Evolutionary conservation across 2,113 vertebrate genomes (phyloP), one percentile per base, ranked within the genome.

Genomic region (Micronisus gabar): DNA sequence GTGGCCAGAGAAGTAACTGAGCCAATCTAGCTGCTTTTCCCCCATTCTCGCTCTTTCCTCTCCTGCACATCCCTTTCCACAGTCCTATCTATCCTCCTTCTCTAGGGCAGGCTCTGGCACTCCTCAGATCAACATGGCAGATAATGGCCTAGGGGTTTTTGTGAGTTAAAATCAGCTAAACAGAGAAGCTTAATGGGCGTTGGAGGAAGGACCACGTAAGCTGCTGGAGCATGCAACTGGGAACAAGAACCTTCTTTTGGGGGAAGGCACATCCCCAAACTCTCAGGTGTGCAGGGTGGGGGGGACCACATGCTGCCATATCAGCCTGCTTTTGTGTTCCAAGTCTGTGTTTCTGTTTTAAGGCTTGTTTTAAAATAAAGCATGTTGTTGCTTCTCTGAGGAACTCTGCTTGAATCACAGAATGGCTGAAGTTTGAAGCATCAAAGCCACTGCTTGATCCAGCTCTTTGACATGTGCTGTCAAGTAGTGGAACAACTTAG

Each of bases 111-210:
- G 36, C 14, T 68, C 59, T 30, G 43, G n/a, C 36, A 53, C 21
- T 56, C 36, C 71, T 56, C 50, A 58, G 16, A 70, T 22, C 11
- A 48, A 59, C 27, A 26, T 1, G 9, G 73, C 27, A 91, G 55
- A 41, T 3, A 4, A 38, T 2, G 0, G 27, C 9, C 18, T 34
- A 4, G 11, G 11, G 21, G 9, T 4, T 29, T 29, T 53, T 53
- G 2, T 13, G 32, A 75, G 13, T 66, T 20, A 58, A 66, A 62
- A 40, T 29, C 14, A 59, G 10, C 43, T 70, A 65, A 71, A 73
- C 14, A 70, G 40, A 81, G 15, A 86, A 65, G 15, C 5, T 47
- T 79, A 74, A 58, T 3, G 5, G 40, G n/a, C 34, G 72, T 2
- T 47, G 20, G 66, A 81, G 34, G 14, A 73, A 86, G 22, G 36